These are phyloP conservation scores for Tenthredo mesomela DNA, from an alignment of 2,888 invertebrate genomes.

Conservation along the genomic window DNA sequence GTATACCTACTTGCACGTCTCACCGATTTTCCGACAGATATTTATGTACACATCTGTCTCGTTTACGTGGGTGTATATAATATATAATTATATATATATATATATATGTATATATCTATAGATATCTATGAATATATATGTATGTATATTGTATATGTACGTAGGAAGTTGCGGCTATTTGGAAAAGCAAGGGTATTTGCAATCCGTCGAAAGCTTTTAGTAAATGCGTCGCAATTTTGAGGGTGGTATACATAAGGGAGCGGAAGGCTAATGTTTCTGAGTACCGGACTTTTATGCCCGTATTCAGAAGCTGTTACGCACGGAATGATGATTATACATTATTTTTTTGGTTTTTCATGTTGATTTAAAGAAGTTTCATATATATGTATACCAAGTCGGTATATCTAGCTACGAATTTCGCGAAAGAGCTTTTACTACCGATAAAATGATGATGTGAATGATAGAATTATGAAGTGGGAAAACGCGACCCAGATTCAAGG, in stretches of 20 bases:
- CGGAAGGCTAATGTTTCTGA: background rate
- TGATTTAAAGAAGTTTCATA: background rate
- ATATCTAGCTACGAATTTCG: background rate
- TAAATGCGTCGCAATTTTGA: background rate
- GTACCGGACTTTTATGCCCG: background rate
- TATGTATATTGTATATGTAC: too few species aligned
- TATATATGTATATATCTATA: too few species aligned
- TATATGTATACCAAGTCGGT: background rate
- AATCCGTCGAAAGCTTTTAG: constrained; percentile 10
- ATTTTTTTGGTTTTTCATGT: background rate
- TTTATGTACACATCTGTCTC: background rate
- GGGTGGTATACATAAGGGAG: background rate
- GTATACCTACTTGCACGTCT: background rate
- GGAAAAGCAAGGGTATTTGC: background rate
- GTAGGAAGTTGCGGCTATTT: background rate
- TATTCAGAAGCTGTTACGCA: background rate
- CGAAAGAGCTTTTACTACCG: background rate
- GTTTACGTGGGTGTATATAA: background rate
- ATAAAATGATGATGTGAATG: constrained; percentile 21
- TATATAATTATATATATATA: background rate
- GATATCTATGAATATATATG: too few species aligned
- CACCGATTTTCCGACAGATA: background rate
- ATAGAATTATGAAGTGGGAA: constrained; percentile 26
- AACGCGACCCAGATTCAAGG: constrained; percentile 33
- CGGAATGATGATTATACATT: background rate